Evolutionary conservation across 2,888 invertebrate genomes (phyloP), one percentile per base, ranked within the genome.

Genomic region (Arrhopalites spinosus): DNA sequence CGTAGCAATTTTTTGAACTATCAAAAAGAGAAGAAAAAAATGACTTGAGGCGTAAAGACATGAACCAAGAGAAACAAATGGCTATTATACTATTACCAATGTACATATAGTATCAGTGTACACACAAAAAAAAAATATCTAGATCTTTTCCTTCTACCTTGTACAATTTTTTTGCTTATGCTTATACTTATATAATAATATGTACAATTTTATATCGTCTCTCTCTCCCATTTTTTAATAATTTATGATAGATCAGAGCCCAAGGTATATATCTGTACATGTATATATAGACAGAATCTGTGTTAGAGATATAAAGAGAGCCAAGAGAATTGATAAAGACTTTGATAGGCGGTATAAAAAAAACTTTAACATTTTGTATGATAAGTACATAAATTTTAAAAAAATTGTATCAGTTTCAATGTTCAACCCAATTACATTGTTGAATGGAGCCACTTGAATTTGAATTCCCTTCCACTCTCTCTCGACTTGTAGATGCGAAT

Each of bases 371-470:
- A 2, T 67, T 23, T n/a, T 30, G 27, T 63, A 27, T 36, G 29
- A 66, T 27, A 66, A 66, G 43, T 67, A 43, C 67, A 67, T 64
- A 64, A 64, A 64, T 64, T 64, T 64, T 2, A 61, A 11, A 15
- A 50, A 64, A 64, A 64, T 30, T 13, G 30, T 64, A 64, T 64
- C 64, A 64, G 64, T 30, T 30, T 67, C 67, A 23, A 45, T 67
- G 45, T 67, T 67, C 66, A 23, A 25, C 25, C 47, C 66, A 66
- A 66, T 66, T 66, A 66, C 43, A 67, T 17, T 43, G 47, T 20
- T 67, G 67, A 67, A 43, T 67, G 11, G 45, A 67, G 47, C 36
- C 67, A 20, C 30, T 66, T 29, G n/a, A 27, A 67, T 20, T 67
- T 43, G 43, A 47, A 67, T 20, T 36, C 67, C 36, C 43, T 67